phyloP scores from a whole-genome alignment of 2,888 invertebrate genomes.

The Eledone cirrhosa region DNA sequence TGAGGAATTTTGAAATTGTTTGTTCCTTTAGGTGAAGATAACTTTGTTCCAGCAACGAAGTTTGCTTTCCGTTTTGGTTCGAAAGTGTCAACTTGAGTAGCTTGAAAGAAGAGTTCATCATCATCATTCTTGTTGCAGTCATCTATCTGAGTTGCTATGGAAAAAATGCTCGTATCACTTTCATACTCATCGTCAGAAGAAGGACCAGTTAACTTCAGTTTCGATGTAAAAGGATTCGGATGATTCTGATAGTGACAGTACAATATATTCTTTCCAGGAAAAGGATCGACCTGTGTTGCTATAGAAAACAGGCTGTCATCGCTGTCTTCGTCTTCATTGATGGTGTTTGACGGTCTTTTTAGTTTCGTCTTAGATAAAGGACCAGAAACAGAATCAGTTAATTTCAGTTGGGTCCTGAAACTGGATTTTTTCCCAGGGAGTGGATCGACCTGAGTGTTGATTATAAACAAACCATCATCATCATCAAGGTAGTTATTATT shows the following conservation, averaged over 20 bases:
- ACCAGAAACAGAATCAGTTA: too few species aligned
- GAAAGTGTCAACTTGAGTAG: not conserved
- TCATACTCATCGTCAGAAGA: not conserved
- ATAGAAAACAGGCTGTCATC: conserved; percentile 17
- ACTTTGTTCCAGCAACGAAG: not conserved
- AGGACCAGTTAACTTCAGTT: not conserved
- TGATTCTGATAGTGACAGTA: not conserved
- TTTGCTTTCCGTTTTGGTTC: not conserved
- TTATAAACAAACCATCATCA: not conserved
- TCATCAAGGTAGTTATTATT: not conserved
- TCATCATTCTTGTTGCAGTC: not conserved
- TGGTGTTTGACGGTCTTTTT: too few species aligned
- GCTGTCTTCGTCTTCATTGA: not conserved
- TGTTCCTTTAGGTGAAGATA: not conserved
- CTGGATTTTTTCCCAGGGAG: too few species aligned
- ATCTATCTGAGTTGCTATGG: not conserved
- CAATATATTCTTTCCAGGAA: not conserved
- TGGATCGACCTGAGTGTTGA: not conserved
- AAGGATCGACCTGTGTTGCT: not conserved
- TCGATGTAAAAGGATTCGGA: not conserved
- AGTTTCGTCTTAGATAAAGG: too few species aligned
- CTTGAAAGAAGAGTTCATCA: not conserved
- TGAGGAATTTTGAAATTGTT: not conserved
- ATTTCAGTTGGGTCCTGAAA: too few species aligned
- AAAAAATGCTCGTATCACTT: not conserved